phyloP scores from a whole-genome alignment of 2,113 vertebrate genomes.

The Lethenteron reissneri region DNA sequence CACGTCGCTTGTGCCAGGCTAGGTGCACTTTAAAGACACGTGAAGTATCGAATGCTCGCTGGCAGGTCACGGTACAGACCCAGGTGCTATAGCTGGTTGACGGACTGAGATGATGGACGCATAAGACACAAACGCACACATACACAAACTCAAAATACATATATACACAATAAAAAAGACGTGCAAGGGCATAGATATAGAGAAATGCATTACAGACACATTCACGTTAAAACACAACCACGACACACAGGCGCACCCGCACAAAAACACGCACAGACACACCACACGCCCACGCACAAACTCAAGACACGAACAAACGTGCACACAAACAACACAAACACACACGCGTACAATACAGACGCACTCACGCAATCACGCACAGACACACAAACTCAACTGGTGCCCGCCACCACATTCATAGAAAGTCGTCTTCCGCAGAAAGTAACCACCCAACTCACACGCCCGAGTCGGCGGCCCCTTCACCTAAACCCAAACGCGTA shows the following conservation, averaged over 20 bases:
- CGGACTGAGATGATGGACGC: too few relatives aligned
- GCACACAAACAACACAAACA: not conserved
- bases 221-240: not conserved
- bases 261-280: not conserved
- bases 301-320: not conserved
- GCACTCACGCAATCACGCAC: not conserved
- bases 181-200: not conserved
- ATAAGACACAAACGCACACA: not conserved
- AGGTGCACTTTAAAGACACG: too few relatives aligned
- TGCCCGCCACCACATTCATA: not conserved
- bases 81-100: too few relatives aligned
- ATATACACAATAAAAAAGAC: not conserved
- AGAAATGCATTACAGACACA: not conserved
- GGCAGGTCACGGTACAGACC: too few relatives aligned
- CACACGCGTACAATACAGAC: not conserved
- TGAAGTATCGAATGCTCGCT: too few relatives aligned
- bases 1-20: too few relatives aligned
- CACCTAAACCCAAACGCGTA: too few relatives aligned
- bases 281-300: not conserved
- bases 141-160: not conserved
- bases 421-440: not conserved
- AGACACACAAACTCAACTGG: not conserved
- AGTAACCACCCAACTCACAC: too few relatives aligned
- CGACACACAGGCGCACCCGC: not conserved
- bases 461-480: too few relatives aligned